Base-by-base conservation (phyloP, 2,888 invertebrate species). In the Erynnis tages region DNA sequence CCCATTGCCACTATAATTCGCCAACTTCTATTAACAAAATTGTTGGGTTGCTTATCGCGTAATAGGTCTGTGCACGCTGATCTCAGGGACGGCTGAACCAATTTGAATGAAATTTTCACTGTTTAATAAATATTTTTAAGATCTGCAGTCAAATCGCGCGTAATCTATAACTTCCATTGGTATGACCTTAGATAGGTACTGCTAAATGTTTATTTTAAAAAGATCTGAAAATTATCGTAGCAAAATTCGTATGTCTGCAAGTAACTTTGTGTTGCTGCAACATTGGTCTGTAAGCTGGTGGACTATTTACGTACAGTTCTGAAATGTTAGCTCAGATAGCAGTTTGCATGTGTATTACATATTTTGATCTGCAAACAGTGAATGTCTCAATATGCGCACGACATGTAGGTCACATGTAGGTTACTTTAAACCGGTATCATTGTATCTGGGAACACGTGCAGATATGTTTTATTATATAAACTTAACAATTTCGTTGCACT, bases 331-430 rank as follows among this genome's bases (percentile, higher is more conserved):
- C 30, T 30, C 47, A 30, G 38, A 47, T 47, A 47, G 14, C 21
- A 25, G 34, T 10, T 34, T 23, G 13, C 19, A 38, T 23, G n/a
- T n/a, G n/a, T n/a, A n/a, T n/a, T n/a, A n/a, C n/a, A n/a, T 32
- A 44, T 40, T 19, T 30, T 30, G 30, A 7, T 40, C 48, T 14
- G 14, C 13, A 49, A 49, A 41, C 25, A 48, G 37, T 21, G 23
- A 48, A 21, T 40, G 40, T 32, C 25, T 49, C 17, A 34, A 49
- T 41, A 49, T 21, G n/a, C 30, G 32, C 11, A 27, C 10, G 16
- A 6, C 23, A 41, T 49, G 48, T 49, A 32, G 40, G 48, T 49
- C 38, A 49, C 10, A 10, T 17, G 38, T 30, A 47, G 46, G 37
- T 37, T 38, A 40, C 11, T 16, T 37, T 47, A 4, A 40, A 48